Evolutionary conservation across 2,113 vertebrate genomes (phyloP).

Genomic region (Platysternon megacephalum): DNA sequence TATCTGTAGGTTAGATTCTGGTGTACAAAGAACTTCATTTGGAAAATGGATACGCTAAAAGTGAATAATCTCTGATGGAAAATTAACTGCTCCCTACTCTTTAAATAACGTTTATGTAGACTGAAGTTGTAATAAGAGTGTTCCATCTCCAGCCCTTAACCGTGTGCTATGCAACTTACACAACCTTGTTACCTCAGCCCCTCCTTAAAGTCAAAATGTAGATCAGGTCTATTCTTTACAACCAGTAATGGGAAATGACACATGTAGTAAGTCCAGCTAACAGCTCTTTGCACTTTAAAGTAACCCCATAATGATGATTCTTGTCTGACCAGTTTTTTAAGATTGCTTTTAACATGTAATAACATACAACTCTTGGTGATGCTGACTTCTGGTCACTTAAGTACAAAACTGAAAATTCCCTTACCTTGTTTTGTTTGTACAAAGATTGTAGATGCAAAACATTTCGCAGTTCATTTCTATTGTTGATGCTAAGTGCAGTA

Average conservation of each 20-base stretch:
- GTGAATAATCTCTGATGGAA: neutral
- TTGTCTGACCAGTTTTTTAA: neutral
- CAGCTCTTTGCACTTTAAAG: neutral
- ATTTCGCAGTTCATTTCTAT: constrained; percentile 87
- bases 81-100: neutral
- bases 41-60: neutral
- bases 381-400: neutral
- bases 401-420: accelerated
- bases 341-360: neutral
- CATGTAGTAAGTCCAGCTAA: neutral
- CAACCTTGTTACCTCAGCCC: neutral
- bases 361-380: neutral
- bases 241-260: neutral
- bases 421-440: constrained; percentile 91
- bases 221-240: neutral
- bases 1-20: neutral
- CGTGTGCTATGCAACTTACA: neutral
- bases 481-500: constrained; percentile 88
- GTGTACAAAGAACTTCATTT: neutral
- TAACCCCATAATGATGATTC: neutral
- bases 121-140: neutral
- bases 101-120: neutral
- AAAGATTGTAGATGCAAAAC: constrained; percentile 87
- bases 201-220: neutral
- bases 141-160: neutral